A percentile compares a stretch with the other conserved stretches of the same genome.
phyloP scores from a whole-genome alignment of 2,113 vertebrate genomes.

The Synodontis membranacea region DNA sequence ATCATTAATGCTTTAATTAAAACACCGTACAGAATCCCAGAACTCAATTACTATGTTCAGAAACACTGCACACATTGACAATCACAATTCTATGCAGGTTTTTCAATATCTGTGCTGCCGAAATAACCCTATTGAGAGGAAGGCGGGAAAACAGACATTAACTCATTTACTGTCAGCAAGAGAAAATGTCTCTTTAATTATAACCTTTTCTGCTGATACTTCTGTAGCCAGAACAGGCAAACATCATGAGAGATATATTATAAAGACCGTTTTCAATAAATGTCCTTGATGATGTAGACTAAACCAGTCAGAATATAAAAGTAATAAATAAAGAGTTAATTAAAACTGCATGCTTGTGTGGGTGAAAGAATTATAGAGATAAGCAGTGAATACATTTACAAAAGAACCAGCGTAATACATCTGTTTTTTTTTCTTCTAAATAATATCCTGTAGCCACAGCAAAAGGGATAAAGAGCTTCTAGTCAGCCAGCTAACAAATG shows the following conservation, averaged over 20 bases:
- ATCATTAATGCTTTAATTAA: slow-evolving; percentile 62
- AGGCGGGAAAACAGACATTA: slow-evolving; percentile 8
- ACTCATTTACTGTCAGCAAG: neutral
- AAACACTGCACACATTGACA: slow-evolving; percentile 30
- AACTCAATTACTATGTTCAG: slow-evolving; percentile 53
- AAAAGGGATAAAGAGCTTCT: neutral
- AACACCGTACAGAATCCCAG: slow-evolving; percentile 51
- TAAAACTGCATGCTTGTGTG: neutral
- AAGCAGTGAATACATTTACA: neutral
- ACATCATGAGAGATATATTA: slow-evolving; percentile 47
- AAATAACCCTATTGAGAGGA: slow-evolving; percentile 45
- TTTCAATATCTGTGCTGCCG: slow-evolving; percentile 56
- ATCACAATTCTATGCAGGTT: slow-evolving; percentile 70
- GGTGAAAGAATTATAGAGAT: neutral
- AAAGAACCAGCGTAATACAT: neutral
- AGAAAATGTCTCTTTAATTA: slow-evolving; percentile 9
- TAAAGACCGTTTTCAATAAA: slow-evolving; percentile 12
- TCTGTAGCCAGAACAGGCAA: slow-evolving; percentile 64
- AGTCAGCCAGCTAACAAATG: neutral
- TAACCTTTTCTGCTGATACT: slow-evolving; percentile 42
- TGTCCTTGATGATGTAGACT: neutral
- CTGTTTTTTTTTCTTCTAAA: neutral
- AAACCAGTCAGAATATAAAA: neutral
- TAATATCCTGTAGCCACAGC: neutral
- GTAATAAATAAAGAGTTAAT: neutral